Conservation (phyloP, 1,140 invertebrate species). For the Pararge aegeria region DNA sequence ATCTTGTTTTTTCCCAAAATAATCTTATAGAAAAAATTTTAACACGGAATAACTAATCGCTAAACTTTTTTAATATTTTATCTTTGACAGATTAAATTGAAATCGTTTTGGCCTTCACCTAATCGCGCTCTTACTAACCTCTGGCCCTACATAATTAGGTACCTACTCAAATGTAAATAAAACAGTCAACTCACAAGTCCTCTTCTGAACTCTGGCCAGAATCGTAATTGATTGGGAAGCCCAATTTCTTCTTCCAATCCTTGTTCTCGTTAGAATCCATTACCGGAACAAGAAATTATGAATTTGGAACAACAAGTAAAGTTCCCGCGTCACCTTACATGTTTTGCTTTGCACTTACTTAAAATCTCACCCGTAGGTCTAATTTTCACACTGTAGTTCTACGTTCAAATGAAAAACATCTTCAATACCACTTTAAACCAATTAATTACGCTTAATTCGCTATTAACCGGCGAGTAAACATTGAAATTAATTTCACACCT, state of each 20-base stretch:
- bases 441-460: conserved; percentile 15
- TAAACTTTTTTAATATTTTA: neutral
- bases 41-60: too few relatives aligned
- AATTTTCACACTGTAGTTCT: neutral
- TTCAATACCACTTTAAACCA: conserved; percentile 14
- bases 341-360: conserved; percentile 22
- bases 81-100: neutral
- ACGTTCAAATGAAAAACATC: neutral
- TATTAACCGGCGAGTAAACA: conserved; percentile 26
- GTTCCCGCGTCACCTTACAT: conserved; percentile 33
- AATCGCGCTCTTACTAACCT: conserved; percentile 13
- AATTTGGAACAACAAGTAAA: conserved; percentile 30
- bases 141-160: conserved; percentile 10
- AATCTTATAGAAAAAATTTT: too few relatives aligned
- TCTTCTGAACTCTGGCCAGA: conserved; percentile 60
- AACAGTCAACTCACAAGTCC: conserved; percentile 55
- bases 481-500: conserved; percentile 14
- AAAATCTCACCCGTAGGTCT: conserved; percentile 2
- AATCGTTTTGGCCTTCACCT: conserved; percentile 21
- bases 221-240: conserved; percentile 63
- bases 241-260: conserved; percentile 62
- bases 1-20: too few relatives aligned
- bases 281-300: conserved; percentile 28
- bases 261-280: conserved; percentile 46
- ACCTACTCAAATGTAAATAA: conserved; percentile 13